phyloP scores from a whole-genome alignment of 2,113 vertebrate species.

The Anarrhichthys ocellatus region DNA sequence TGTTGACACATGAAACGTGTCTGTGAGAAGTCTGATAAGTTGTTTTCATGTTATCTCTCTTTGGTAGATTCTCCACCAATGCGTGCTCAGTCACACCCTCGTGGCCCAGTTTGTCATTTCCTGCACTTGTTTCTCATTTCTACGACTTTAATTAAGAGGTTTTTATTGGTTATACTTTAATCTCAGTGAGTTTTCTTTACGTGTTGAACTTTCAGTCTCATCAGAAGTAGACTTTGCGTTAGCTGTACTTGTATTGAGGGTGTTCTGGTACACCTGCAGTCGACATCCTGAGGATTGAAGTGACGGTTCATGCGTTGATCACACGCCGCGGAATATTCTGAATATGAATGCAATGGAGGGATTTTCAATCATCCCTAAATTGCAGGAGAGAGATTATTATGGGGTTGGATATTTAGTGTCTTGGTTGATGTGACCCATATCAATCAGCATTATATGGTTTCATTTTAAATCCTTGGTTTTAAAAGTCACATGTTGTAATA shows the following conservation, averaged over 20 bases:
- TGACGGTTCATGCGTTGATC: neutral
- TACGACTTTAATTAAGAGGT: neutral
- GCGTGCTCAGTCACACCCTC: neutral
- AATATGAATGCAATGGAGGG: neutral
- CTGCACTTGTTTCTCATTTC: neutral
- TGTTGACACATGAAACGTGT: neutral
- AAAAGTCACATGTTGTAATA: neutral
- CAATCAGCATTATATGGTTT: neutral
- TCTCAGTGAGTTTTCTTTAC: neutral
- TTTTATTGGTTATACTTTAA: neutral
- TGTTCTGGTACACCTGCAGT: neutral
- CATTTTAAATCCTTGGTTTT: constrained; percentile 13
- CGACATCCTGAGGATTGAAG: neutral
- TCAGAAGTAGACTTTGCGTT: neutral
- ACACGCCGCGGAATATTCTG: neutral
- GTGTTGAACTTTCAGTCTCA: neutral
- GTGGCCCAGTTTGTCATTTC: neutral
- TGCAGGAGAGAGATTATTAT: constrained; percentile 3
- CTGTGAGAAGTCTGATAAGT: constrained; percentile 33
- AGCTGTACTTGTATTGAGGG: neutral
- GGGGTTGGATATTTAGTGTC: neutral
- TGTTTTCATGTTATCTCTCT: constrained; percentile 13
- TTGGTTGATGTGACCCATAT: neutral
- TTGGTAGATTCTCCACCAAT: neutral
- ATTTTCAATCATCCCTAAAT: neutral